These are phyloP conservation scores for Epinephelus fuscoguttatus DNA, from an alignment of 2,113 vertebrate genomes.

Conservation along the genomic window DNA sequence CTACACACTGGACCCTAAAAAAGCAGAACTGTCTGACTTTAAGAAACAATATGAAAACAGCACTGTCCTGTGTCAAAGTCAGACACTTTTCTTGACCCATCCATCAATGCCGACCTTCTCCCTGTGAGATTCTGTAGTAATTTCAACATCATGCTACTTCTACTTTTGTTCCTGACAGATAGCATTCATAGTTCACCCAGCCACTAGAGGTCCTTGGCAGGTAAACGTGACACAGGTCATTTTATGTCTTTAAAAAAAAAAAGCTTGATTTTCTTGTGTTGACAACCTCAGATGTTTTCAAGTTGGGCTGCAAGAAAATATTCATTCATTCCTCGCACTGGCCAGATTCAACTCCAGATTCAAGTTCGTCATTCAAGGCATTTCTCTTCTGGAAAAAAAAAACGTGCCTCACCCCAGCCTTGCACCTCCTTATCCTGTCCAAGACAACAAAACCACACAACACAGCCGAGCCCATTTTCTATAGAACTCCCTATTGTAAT, in stretches of 20 bases:
- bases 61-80: neutral
- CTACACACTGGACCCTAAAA: too few relatives aligned
- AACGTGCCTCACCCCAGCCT: slow-evolving; percentile 55
- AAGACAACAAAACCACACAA: slow-evolving; percentile 79
- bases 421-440: slow-evolving; percentile 65
- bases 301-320: neutral
- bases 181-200: neutral
- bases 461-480: slow-evolving; percentile 69
- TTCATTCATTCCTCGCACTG: slow-evolving; percentile 2
- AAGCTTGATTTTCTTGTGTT: neutral
- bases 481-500: slow-evolving; percentile 81
- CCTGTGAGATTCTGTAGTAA: neutral
- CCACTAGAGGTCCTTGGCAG: slow-evolving; percentile 10
- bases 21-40: too few relatives aligned
- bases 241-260: neutral
- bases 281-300: neutral
- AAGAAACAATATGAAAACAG: neutral
- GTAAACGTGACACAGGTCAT: neutral
- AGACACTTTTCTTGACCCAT: neutral
- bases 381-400: slow-evolving; percentile 19
- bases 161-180: neutral
- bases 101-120: neutral
- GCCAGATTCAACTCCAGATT: neutral
- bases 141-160: neutral
- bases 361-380: slow-evolving; percentile 41